Conservation (phyloP, 1,140 invertebrate species). For the Scaptomyza graminum region DNA sequence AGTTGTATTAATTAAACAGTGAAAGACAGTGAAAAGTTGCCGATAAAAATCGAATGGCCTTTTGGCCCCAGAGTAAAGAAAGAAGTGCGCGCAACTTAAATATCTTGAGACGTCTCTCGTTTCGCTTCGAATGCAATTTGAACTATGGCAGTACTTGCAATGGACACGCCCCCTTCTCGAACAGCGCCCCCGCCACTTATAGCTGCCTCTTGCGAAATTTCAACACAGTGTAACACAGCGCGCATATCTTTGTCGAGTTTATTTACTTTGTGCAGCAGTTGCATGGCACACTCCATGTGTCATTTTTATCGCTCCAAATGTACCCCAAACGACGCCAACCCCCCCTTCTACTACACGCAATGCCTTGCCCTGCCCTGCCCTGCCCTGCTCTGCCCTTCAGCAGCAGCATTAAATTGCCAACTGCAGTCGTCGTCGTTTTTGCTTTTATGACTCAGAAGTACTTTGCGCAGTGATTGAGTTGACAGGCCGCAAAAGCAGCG, state of each 20-base stretch:
- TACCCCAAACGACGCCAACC: neutral
- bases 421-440: conserved; percentile 17
- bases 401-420: conserved; percentile 33
- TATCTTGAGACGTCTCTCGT: neutral
- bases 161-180: neutral
- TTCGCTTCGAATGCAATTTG: neutral
- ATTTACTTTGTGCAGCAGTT: conserved; percentile 20
- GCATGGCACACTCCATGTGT: conserved; percentile 34
- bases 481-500: conserved; percentile 24
- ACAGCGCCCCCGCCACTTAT: neutral
- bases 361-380: no score
- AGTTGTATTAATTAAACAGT: conserved; percentile 13
- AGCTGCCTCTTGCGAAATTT: neutral
- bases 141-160: no score
- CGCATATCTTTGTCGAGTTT: conserved; percentile 14
- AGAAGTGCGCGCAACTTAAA: neutral
- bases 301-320: conserved; percentile 30
- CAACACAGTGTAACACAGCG: neutral
- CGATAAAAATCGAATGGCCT: neutral
- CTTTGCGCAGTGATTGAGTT: conserved; percentile 33
- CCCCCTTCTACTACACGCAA: no score
- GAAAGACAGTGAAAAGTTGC: neutral
- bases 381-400: neutral
- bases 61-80: neutral
- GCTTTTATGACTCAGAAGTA: conserved; percentile 38